Evolutionary conservation across 2,797 vertebrate genomes (phyloP), one percentile per base, ranked within the genome.

Genomic region (Lagorchestes hirsutus): DNA sequence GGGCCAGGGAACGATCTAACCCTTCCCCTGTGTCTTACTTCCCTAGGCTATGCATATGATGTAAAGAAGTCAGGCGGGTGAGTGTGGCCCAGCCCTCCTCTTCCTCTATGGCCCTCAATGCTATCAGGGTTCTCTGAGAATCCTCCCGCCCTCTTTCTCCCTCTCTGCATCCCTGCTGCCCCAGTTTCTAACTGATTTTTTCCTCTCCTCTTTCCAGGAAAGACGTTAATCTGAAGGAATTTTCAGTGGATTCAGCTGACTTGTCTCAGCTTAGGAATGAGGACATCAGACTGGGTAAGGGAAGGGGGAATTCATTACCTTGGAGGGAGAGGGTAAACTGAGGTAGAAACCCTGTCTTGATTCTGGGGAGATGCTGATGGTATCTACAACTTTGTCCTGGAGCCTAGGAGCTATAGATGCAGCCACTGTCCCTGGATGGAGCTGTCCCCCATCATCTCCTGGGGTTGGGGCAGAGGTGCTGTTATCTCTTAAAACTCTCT

Each of bases 211-310:
- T 96, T 97, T 94, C 54, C 98, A 99, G 99, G 97, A 98, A 98
- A 94, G 98, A 98, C 1, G 94, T 98, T 96, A 98, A 98, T 5
- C 96, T 98, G 40, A 98, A 98, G 12, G 99, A 99, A 94, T 98
- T 99, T 52, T 97, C 99, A 59, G 97, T 99, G 82, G 98, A 99
- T 93, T 98, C 98, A 0, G 99, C 99, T 91, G 99, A 99, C 96
- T 97, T 99, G 98, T 98, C 98, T 96, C 96, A 98, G 74, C 98
- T 98, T 96, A 99, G 97, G 98, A 99, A 98, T 27, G 99, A 99
- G 94, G 98, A 99, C 91, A 98, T 99, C 98, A 99, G 98, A 92
- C 99, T 99, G 98, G 99, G 99, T 99, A 98, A 92, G 97, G 92
- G 1, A 10, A 52, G 54, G 0, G 46, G 18, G 14, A 10, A 18